phyloP scores from a whole-genome alignment of 2,888 invertebrate species.

The Oscheius sp. region DNA sequence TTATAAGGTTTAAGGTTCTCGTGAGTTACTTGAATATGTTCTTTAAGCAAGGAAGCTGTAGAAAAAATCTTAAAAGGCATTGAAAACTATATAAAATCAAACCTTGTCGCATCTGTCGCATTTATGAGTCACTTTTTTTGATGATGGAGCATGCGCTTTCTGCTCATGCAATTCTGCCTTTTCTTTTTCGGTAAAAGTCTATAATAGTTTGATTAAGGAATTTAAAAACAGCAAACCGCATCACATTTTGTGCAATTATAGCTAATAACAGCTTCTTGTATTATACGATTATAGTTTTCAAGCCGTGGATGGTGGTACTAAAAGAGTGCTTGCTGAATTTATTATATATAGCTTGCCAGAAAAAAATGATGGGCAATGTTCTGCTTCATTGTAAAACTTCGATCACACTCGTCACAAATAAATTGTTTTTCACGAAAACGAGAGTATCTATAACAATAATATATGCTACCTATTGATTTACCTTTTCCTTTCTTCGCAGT shows the following conservation, averaged over 20 bases:
- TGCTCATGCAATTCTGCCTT: neutral
- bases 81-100: neutral
- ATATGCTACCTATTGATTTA: too few relatives aligned
- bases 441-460: conserved; percentile 39
- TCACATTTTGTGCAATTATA: conserved; percentile 17
- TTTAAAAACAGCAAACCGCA: neutral
- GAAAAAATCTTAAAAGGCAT: neutral
- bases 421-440: conserved; percentile 58
- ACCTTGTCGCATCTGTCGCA: conserved; percentile 17
- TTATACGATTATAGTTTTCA: neutral
- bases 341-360: neutral
- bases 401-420: conserved; percentile 57
- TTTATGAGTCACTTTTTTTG: neutral
- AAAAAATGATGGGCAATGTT: conserved; percentile 53
- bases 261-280: neutral
- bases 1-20: conserved; percentile 74
- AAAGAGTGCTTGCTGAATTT: neutral
- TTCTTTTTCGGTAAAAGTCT: conserved; percentile 10
- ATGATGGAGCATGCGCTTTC: neutral
- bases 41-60: neutral
- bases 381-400: conserved; percentile 59
- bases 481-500: too few relatives aligned
- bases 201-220: neutral
- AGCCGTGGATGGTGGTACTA: conserved; percentile 25
- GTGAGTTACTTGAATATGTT: conserved; percentile 12